phyloP scores from a whole-genome alignment of 2,113 vertebrate genomes.

The mouse (Mus musculus) region GRCm39 chr14:115504001-115504500 shows the following conservation, averaged over 20 bases:
- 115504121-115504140: not conserved
- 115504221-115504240: not conserved
- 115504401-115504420: not conserved
- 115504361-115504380: not conserved
- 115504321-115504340: not conserved
- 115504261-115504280: not conserved
- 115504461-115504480: not conserved
- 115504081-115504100: not conserved
- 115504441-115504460: not conserved
- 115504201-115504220: not conserved
- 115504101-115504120: not conserved
- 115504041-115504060: not conserved
- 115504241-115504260: not conserved
- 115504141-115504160: not conserved
- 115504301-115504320: not conserved
- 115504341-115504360: not conserved
- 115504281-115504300: not conserved
- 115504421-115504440: not conserved
- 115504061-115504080: not conserved
- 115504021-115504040: not conserved
- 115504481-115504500: not conserved
- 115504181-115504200: not conserved
- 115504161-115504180: not conserved
- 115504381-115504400: not conserved
- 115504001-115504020: not conserved